Evolutionary conservation across 2,113 vertebrate species (phyloP), one percentile per base, ranked within the genome.

Genomic region (Nannospalax galili): DNA sequence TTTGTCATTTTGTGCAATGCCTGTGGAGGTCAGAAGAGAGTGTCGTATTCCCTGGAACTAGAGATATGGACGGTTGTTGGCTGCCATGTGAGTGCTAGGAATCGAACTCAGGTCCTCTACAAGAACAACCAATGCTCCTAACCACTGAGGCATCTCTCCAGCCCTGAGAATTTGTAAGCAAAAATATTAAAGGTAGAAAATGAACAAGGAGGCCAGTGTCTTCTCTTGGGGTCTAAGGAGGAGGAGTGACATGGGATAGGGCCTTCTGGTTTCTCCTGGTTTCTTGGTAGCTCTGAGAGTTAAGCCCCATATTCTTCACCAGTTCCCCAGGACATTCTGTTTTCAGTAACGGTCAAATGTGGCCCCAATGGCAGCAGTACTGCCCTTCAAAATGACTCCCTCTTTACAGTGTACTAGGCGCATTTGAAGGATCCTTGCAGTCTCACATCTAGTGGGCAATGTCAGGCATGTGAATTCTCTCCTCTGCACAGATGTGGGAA

Each of bases 381-480:
- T 19, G 19, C 2, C 22, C 58, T 92, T 74, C n/a, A 11, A 60
- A n/a, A 62, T 16, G 22, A 4, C 42, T 69, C n/a, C 8, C 10
- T 19, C 14, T 67, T 32, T 32, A 15, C 17, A 35, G 26, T 42
- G 52, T n/a, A 22, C 28, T 56, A 67, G 15, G 56, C 45, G 3
- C 62, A 40, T 24, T 65, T 42, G 2, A 58, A 60, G 45, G 22
- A 40, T 22, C 7, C 0, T 0, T 12, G 5, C 4, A 30, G 52
- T 9, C 19, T 65, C 8, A 14, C 22, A 10, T 20, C 30, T 20
- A 62, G 11, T 60, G 48, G 69, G 4, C 26, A 10, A 5, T 12
- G 2, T 20, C 1, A 37, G 3, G 7, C 48, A 7, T 20, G 10
- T 1, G 20, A 19, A 11, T 2, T n/a, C 9, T 64, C 40, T 19